phyloP scores from a whole-genome alignment of 2,113 vertebrate genomes.

The Cyanistes caeruleus region DNA sequence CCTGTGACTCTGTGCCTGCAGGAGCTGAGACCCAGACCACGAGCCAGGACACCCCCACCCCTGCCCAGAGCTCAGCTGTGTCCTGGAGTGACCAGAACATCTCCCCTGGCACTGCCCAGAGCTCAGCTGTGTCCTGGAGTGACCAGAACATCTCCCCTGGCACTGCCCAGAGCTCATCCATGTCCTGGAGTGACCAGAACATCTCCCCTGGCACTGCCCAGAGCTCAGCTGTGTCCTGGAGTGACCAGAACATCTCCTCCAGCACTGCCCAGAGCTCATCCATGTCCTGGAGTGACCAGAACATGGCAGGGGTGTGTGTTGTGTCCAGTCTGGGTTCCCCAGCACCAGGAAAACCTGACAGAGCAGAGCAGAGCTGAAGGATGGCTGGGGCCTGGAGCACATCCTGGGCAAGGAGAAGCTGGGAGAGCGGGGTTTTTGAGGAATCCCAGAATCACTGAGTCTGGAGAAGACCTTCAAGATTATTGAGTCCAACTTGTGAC shows the following conservation, averaged over 20 bases:
- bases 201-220: too few species aligned
- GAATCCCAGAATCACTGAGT: neutral
- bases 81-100: too few species aligned
- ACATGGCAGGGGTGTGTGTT: too few species aligned
- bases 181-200: too few species aligned
- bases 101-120: too few species aligned
- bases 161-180: neutral
- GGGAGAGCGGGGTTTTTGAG: neutral
- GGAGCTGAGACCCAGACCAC: neutral
- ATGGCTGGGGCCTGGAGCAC: neutral
- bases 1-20: neutral
- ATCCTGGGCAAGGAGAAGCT: neutral
- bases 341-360: neutral
- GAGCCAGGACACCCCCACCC: neutral
- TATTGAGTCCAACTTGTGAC: neutral
- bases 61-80: neutral
- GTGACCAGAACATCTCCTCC: too few species aligned
- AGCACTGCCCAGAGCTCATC: too few species aligned
- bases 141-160: neutral
- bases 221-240: too few species aligned
- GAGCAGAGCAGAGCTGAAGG: neutral
- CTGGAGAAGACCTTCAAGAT: neutral
- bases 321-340: neutral
- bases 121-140: neutral
- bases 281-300: too few species aligned